Percentiles rank a stretch among this genome's conserved stretches.
These are phyloP conservation scores for Uloborus plumipes DNA, from an alignment of 2,888 invertebrate genomes.

Conservation along the genomic window DNA sequence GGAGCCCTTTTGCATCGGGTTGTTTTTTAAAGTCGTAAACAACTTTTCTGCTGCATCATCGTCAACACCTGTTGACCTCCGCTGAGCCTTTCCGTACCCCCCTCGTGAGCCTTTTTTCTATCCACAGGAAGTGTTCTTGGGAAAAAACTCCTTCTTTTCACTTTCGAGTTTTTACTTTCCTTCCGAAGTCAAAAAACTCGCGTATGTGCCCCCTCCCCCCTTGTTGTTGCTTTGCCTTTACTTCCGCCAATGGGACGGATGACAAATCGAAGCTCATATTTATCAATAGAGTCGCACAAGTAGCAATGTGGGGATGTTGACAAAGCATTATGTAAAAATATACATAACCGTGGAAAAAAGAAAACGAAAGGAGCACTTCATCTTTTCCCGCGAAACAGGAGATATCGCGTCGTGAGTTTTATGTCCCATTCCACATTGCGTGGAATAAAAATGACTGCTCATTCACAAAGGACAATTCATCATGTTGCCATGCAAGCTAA, in stretches of 20 bases:
- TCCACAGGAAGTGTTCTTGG: slow-evolving; percentile 52
- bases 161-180: slow-evolving; percentile 60
- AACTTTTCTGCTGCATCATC: slow-evolving; percentile 31
- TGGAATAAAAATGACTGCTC: too few relatives aligned
- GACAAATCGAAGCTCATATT: slow-evolving; percentile 1
- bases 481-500: too few relatives aligned
- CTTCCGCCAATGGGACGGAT: slow-evolving; percentile 29
- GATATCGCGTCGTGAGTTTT: too few relatives aligned
- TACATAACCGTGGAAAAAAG: too few relatives aligned
- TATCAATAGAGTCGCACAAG: not conserved
- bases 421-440: too few relatives aligned
- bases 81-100: slow-evolving; percentile 28
- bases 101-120: slow-evolving; percentile 32
- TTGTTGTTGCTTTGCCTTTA: slow-evolving; percentile 7
- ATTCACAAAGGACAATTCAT: too few relatives aligned
- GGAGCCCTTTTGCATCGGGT: not conserved
- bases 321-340: too few relatives aligned
- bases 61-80: slow-evolving; percentile 62
- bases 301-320: not conserved
- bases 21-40: slow-evolving; percentile 58
- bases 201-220: not conserved
- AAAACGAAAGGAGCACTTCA: too few relatives aligned
- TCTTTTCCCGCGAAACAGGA: too few relatives aligned
- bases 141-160: slow-evolving; percentile 38
- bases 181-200: too few relatives aligned